A percentile compares a stretch with the other conserved stretches of the same genome.
Conservation (phyloP, 2,797 vertebrate genomes). For the Rhincodon typus region DNA sequence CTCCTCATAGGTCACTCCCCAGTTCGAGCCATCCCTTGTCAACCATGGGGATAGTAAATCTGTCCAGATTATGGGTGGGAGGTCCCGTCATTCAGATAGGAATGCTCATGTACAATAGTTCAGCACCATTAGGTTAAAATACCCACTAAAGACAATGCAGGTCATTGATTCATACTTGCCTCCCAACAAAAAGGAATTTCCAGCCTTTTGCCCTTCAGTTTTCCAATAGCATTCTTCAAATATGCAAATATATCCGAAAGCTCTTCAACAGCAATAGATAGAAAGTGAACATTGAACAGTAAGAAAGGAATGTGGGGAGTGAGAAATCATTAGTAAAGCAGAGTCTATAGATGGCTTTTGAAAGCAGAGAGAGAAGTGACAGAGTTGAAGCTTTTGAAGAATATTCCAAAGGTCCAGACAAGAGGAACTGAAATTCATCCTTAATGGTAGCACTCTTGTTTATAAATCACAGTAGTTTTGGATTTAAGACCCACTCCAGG, state of each 20-base stretch:
- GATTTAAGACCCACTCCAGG: no score
- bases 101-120: no score
- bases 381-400: not conserved
- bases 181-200: not conserved
- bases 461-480: no score
- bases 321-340: no score
- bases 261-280: not conserved
- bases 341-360: not conserved
- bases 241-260: not conserved
- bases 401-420: not conserved
- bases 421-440: no score
- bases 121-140: not conserved
- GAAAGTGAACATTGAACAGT: not conserved
- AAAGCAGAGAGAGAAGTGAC: not conserved
- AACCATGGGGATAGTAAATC: not conserved
- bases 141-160: not conserved
- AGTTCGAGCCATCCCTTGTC: not conserved
- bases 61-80: not conserved
- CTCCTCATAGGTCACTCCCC: not conserved
- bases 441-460: no score
- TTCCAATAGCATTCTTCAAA: not conserved
- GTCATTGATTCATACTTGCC: not conserved
- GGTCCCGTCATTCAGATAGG: no score
- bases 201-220: not conserved
- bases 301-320: not conserved